Base-by-base conservation (phyloP, 2,888 invertebrate species). In the Empis livida region DNA sequence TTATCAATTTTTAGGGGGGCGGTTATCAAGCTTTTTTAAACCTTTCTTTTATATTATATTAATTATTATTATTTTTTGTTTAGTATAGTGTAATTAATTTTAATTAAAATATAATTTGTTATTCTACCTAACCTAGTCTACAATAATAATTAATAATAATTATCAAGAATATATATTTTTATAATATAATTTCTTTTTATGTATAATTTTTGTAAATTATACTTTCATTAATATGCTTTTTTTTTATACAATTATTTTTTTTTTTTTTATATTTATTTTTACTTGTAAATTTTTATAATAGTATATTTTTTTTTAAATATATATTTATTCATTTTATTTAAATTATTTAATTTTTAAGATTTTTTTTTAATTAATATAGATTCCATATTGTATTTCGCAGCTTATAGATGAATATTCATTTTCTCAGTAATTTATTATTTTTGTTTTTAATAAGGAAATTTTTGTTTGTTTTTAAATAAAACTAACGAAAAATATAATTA, bases 101-200 rank as follows among this genome's bases (percentile, higher is more conserved):
- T 20, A 23, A 23, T 41, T 47, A 52, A 54, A 54, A 54, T 54
- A 54, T 49, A 52, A 54, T 54, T 54, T 54, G 54, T 54, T 54
- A 54, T 54, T 52, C 54, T 54, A 54, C 54, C 54, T 54, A 54
- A 39, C 45, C 51, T 51, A 53, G 16, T 43, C 43, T 50, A 52
- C 31, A 51, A 53, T 53, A 48, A 51, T 53, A 46, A 49, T 44
- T 48, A 48, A 48, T 49, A 48, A 44, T 41, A 45, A 42, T 51
- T 53, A 51, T 51, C 46, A 49, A 50, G 49, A 51, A 49, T 49
- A 52, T 49, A 52, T 48, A 43, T 50, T 44, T 44, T 42, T 43
- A 20, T 37, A 41, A 40, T 43, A 42, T 35, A 35, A 39, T 43
- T 47, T 43, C 39, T 46, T 41, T 47, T 46, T 32, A 14, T 45